A percentile compares a stretch with the other conserved stretches of the same genome.
These are phyloP conservation scores for Tautogolabrus adspersus DNA, from an alignment of 2,113 vertebrate genomes.

Conservation along the genomic window DNA sequence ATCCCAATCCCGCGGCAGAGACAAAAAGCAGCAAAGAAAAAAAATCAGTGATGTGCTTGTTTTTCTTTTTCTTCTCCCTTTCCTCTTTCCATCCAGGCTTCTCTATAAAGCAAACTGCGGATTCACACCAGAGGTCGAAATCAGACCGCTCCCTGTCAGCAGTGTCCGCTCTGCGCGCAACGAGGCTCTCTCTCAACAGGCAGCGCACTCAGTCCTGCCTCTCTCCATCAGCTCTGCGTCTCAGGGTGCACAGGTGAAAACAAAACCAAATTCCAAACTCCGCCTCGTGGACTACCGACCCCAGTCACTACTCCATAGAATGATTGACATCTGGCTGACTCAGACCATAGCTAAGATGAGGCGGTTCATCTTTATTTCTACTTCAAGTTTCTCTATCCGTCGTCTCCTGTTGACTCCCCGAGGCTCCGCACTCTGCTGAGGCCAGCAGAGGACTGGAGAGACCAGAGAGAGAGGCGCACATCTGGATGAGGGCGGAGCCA, in stretches of 20 bases:
- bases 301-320: constrained; percentile 28
- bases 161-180: constrained; percentile 37
- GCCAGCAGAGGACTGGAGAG: constrained; percentile 55
- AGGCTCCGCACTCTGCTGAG: constrained; percentile 53
- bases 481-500: constrained; percentile 76
- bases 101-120: background rate
- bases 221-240: constrained; percentile 56
- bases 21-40: background rate
- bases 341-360: background rate
- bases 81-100: constrained; percentile 15
- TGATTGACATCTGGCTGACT: background rate
- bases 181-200: constrained; percentile 47
- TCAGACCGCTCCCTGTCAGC: constrained; percentile 62
- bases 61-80: background rate
- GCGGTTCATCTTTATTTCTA: background rate
- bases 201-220: constrained; percentile 48
- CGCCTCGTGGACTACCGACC: constrained; percentile 5
- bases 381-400: constrained; percentile 11
- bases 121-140: background rate
- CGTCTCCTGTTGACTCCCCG: constrained; percentile 64
- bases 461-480: constrained; percentile 64
- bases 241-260: constrained; percentile 52
- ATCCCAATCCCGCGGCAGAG: constrained; percentile 37
- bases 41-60: constrained; percentile 9
- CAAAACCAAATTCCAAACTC: constrained; percentile 18